phyloP scores from a whole-genome alignment of 2,113 vertebrate genomes.

The Myxocyprinus asiaticus region DNA sequence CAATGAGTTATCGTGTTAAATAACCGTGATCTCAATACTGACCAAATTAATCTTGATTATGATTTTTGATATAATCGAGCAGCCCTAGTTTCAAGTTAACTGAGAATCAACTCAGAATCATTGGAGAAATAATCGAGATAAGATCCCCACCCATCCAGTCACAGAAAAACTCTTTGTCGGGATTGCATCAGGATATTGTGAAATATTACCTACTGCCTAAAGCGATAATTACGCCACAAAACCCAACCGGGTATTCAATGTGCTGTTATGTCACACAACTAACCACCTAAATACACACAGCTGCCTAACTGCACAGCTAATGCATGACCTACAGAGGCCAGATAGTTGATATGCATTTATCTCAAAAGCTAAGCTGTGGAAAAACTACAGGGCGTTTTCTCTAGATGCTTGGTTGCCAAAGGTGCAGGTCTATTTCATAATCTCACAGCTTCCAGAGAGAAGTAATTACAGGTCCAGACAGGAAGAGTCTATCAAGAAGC shows the following conservation, averaged over 20 bases:
- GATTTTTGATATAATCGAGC: too few species aligned
- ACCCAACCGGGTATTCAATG: conserved; percentile 1
- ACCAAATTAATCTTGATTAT: too few species aligned
- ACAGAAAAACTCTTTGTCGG: neutral
- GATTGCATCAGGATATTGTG: neutral
- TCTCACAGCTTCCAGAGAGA: conserved; percentile 24
- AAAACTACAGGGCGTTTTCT: neutral
- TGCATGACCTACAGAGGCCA: neutral
- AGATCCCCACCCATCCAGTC: too few species aligned
- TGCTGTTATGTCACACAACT: neutral
- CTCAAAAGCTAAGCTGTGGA: neutral
- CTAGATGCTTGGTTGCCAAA: neutral
- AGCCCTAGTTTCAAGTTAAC: too few species aligned
- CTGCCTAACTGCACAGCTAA: neutral
- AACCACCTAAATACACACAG: neutral
- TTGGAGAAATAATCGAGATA: too few species aligned
- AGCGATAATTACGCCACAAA: neutral
- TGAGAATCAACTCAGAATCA: too few species aligned
- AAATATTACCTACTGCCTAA: neutral
- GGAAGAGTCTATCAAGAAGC: conserved; percentile 33
- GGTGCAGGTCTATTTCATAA: conserved; percentile 29
- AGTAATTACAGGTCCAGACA: conserved; percentile 50
- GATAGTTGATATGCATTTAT: neutral
- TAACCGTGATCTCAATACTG: too few species aligned
- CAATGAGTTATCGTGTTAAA: too few species aligned